A percentile compares a stretch with the other conserved stretches of the same genome.
Conservation (phyloP, 1,140 invertebrate genomes). For the Uloborus diversus region DNA sequence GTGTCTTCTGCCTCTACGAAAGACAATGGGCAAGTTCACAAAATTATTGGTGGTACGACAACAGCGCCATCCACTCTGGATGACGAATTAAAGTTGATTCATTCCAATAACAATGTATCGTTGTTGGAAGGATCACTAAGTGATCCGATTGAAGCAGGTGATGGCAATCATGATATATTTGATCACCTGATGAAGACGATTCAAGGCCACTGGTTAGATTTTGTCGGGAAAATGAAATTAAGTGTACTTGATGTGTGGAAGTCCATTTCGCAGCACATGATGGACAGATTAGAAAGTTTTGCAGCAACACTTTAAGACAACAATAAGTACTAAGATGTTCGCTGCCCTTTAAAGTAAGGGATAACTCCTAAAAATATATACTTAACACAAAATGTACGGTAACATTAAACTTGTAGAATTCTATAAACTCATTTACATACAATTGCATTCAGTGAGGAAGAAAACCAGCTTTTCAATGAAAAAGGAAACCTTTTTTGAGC, state of each 20-base stretch:
- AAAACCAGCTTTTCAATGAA: too few species aligned
- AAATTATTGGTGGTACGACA: not conserved
- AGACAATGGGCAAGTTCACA: not conserved
- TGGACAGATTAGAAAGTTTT: conserved; percentile 45
- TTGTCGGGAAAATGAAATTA: conserved; percentile 48
- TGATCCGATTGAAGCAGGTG: not conserved
- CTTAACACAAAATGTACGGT: too few species aligned
- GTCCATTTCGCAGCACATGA: conserved; percentile 45
- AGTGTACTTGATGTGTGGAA: conserved; percentile 51
- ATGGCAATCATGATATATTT: conserved; percentile 24
- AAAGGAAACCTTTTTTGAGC: too few species aligned
- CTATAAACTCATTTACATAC: too few species aligned
- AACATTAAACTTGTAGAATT: too few species aligned
- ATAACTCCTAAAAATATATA: too few species aligned
- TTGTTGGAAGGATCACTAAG: not conserved
- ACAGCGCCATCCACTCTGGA: not conserved
- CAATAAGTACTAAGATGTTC: not conserved
- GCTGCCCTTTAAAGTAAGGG: not conserved
- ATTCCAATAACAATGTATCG: conserved; percentile 13
- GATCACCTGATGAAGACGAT: conserved; percentile 33
- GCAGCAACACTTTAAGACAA: not conserved
- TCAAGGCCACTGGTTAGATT: conserved; percentile 35
- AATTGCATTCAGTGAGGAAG: too few species aligned
- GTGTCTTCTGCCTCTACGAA: not conserved
- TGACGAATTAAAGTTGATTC: not conserved